phyloP scores from a whole-genome alignment of 2,888 invertebrate species.

The Apamea sordens region DNA sequence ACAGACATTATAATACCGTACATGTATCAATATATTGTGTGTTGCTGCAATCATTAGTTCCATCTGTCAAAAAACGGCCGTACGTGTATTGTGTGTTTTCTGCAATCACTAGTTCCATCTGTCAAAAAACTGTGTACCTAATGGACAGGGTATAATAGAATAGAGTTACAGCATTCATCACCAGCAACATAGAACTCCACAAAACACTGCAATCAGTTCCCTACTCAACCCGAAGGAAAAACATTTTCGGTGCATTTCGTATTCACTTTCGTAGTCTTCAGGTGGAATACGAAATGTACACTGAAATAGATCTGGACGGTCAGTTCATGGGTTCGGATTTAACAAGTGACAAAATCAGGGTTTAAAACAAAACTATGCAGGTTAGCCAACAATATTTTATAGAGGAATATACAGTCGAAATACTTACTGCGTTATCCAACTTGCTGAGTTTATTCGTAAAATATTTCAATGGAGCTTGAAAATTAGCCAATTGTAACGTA shows the following conservation, averaged over 20 bases:
- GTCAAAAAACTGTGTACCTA: too few relatives aligned
- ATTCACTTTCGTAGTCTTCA: too few relatives aligned
- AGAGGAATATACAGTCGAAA: background rate
- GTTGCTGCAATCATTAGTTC: too few relatives aligned
- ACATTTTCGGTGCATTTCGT: constrained; percentile 18
- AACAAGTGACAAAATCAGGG: constrained; percentile 26
- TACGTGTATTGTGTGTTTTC: too few relatives aligned
- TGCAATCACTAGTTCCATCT: too few relatives aligned
- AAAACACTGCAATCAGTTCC: constrained; percentile 17
- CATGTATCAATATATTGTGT: too few relatives aligned
- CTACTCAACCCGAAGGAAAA: background rate
- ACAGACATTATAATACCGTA: too few relatives aligned
- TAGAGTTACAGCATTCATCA: background rate
- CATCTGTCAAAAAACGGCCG: too few relatives aligned
- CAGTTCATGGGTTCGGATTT: background rate
- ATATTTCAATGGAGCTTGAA: background rate
- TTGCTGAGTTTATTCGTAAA: background rate
- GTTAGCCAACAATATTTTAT: background rate
- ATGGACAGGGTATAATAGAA: too few relatives aligned
- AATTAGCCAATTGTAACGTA: background rate
- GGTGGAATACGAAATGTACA: constrained; percentile 34
- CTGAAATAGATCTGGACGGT: constrained; percentile 13
- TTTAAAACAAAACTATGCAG: background rate
- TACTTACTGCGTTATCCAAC: background rate
- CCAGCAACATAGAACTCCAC: background rate